Evolutionary conservation across 2,797 vertebrate species (phyloP).

Genomic region (Hybognathus amarus): DNA sequence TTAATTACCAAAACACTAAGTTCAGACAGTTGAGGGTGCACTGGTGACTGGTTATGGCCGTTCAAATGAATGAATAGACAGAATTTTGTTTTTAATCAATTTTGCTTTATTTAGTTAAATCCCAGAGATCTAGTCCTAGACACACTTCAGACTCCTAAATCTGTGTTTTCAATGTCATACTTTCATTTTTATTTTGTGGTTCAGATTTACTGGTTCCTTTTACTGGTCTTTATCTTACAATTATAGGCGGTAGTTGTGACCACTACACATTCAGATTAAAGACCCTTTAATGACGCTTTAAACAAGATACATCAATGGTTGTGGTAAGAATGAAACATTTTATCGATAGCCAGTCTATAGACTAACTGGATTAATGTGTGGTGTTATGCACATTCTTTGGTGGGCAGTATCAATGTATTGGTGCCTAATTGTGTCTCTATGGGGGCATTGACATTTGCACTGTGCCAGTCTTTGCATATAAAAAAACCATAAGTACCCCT

Average conservation of each 20-base stretch:
- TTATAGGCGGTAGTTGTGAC: background rate
- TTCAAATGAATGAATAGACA: background rate
- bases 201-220: background rate
- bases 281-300: background rate
- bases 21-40: too few species aligned
- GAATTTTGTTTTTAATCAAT: constrained; percentile 32
- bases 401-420: background rate
- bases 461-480: constrained; percentile 49
- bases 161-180: background rate
- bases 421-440: background rate
- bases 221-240: background rate
- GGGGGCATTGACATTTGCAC: constrained; percentile 4
- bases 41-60: background rate
- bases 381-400: background rate
- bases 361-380: background rate
- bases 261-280: background rate
- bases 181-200: background rate
- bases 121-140: constrained; percentile 28
- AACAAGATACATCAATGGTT: background rate
- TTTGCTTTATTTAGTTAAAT: constrained; percentile 78
- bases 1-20: background rate
- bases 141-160: constrained; percentile 11
- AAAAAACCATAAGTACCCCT: constrained; percentile 2
- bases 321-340: background rate
- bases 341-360: background rate